Base-by-base conservation (phyloP, 2,113 vertebrate genomes). In the Odobenus rosmarus region DNA sequence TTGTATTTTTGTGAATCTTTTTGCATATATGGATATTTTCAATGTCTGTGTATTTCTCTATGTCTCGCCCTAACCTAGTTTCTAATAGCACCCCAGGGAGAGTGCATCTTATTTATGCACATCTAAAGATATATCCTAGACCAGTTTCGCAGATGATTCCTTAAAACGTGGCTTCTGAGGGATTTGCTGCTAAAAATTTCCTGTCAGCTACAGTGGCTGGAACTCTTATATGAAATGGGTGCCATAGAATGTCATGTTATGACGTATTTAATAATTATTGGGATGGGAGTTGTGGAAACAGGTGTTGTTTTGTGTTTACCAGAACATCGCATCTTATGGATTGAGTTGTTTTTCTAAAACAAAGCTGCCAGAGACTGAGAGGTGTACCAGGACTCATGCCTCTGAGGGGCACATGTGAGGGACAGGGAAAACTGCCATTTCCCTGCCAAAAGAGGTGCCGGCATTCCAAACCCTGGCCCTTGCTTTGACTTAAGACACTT, bases 91-190 rank as follows among this genome's bases (percentile, higher is more conserved):
- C 12, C 14, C 9, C 31, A 67, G 64, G 28, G 16, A 59, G 57
- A 69, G 36, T 93, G 64, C 42, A 21, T 79, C 46, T 46, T 88
- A 31, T 12, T 79, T 12, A 26, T 53, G 21, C n/a, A n/a, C 10
- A 51, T 51, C 26, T 82, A 88, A 72, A 55, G 76, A 10, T 36
- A 42, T 33, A 5, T n/a, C 36, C 59, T 83, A 67, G 19, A 49
- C 6, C 51, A 91, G 15, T 83, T 88, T 93, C 31, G 18, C 55
- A n/a, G 36, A 67, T 42, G 31, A 55, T 64, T 64, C 23, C 16
- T 92, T 88, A 83, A 64, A 88, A 82, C 18, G 8, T 83, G 76
- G 57, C 57, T 83, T 93, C 49, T 64, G 77, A 72, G 13, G 67
- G 87, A 36, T 93, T 72, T 76, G 42, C 19, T 51, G 33, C 31